These are phyloP conservation scores for Pangasianodon gigas DNA, from an alignment of 2,113 vertebrate species.

Conservation along the genomic window DNA sequence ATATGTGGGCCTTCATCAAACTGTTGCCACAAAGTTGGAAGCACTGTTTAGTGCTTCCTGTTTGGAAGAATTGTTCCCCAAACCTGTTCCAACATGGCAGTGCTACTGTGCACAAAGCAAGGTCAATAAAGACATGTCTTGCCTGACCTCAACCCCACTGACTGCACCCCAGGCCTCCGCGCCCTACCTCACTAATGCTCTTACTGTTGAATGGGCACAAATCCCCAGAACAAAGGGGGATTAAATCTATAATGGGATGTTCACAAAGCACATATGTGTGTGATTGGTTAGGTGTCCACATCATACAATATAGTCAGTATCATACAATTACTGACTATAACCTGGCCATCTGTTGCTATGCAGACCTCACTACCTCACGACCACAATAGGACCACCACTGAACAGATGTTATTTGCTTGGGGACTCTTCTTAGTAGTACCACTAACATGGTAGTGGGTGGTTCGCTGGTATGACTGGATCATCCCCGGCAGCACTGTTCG, in stretches of 20 bases:
- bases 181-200: not conserved
- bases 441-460: not conserved
- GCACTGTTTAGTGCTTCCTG: too few species aligned
- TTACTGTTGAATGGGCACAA: not conserved
- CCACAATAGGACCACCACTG: not conserved
- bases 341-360: not conserved
- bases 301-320: not conserved
- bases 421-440: not conserved
- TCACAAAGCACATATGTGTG: not conserved
- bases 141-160: not conserved
- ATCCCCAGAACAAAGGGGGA: not conserved
- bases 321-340: not conserved
- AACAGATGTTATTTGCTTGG: not conserved
- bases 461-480: not conserved
- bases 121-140: not conserved
- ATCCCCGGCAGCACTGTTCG: not conserved
- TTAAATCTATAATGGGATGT: not conserved
- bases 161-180: not conserved
- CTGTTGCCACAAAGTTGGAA: not conserved
- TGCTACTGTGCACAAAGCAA: too few species aligned
- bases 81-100: too few species aligned
- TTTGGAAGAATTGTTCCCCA: too few species aligned
- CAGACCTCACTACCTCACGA: not conserved
- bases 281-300: not conserved
- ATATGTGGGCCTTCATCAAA: not conserved